phyloP scores from a whole-genome alignment of 1,140 invertebrate genomes.

The Eueides isabella region DNA sequence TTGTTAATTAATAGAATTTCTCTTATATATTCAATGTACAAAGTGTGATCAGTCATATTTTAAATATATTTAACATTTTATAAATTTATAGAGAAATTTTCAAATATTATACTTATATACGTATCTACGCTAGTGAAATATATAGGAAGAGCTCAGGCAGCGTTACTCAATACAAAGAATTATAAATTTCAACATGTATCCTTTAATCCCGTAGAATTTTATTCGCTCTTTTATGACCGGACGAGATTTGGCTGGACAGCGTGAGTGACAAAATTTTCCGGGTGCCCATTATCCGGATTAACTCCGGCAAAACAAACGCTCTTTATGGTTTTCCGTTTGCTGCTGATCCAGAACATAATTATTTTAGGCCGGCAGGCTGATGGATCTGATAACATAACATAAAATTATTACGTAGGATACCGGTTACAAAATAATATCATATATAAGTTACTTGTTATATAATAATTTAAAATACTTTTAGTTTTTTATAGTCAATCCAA shows the following conservation, averaged over 20 bases:
- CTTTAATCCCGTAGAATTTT: slow-evolving; percentile 30
- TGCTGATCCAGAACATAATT: slow-evolving; percentile 21
- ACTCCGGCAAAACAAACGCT: slow-evolving; percentile 32
- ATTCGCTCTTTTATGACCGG: slow-evolving; percentile 31
- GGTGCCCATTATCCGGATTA: slow-evolving; percentile 37
- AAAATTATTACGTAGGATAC: background rate
- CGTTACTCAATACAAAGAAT: background rate
- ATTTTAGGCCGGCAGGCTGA: slow-evolving; percentile 4
- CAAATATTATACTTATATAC: too few relatives aligned
- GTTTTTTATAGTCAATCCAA: too few relatives aligned
- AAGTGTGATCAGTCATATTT: too few relatives aligned
- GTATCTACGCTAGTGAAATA: background rate
- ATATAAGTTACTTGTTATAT: background rate
- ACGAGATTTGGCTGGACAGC: slow-evolving; percentile 25
- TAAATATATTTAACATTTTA: too few relatives aligned
- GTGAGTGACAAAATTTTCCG: slow-evolving; percentile 37
- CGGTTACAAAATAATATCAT: background rate
- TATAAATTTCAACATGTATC: slow-evolving; percentile 14
- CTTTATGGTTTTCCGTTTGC: slow-evolving; percentile 35
- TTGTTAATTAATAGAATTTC: too few relatives aligned
- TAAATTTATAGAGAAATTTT: too few relatives aligned
- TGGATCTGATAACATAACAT: background rate
- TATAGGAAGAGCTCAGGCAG: background rate
- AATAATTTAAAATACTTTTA: background rate
- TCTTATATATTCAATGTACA: too few relatives aligned